phyloP scores from a whole-genome alignment of 2,113 vertebrate species.

The Podilymbus podiceps region DNA sequence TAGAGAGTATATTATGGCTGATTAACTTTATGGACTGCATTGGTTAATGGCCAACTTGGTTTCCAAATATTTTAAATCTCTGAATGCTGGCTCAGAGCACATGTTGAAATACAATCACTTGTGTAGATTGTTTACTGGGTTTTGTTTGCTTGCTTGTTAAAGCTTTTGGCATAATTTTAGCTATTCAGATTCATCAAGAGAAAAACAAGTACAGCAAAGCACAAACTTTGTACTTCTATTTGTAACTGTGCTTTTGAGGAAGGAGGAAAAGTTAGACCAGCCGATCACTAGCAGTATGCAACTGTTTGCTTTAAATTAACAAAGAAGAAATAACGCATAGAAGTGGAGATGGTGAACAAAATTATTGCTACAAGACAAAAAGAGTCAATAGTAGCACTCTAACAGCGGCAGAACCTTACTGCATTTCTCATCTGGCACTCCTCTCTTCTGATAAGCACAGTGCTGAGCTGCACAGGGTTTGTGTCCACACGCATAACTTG shows the following conservation, averaged over 20 bases:
- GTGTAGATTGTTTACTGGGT: background rate
- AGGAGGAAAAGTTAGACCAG: background rate
- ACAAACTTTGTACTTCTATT: background rate
- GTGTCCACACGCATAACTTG: rapidly evolving
- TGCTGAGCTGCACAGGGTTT: background rate
- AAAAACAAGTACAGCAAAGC: background rate
- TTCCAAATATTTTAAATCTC: background rate
- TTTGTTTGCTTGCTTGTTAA: background rate
- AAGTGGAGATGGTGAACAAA: background rate
- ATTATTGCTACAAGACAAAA: background rate
- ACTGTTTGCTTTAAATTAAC: background rate
- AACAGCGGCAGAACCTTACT: background rate
- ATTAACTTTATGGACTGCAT: background rate
- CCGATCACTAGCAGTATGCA: background rate
- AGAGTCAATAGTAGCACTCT: background rate
- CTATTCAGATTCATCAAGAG: background rate
- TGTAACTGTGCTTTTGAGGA: background rate
- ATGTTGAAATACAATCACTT: background rate
- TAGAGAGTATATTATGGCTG: background rate
- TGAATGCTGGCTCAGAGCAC: background rate
- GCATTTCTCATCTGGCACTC: background rate
- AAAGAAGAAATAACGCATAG: background rate
- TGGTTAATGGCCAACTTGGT: background rate
- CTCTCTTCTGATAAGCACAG: background rate
- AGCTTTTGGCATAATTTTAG: background rate